These are phyloP conservation scores for Gallirallus australis DNA, from an alignment of 2,797 vertebrate genomes.

Conservation along the genomic window DNA sequence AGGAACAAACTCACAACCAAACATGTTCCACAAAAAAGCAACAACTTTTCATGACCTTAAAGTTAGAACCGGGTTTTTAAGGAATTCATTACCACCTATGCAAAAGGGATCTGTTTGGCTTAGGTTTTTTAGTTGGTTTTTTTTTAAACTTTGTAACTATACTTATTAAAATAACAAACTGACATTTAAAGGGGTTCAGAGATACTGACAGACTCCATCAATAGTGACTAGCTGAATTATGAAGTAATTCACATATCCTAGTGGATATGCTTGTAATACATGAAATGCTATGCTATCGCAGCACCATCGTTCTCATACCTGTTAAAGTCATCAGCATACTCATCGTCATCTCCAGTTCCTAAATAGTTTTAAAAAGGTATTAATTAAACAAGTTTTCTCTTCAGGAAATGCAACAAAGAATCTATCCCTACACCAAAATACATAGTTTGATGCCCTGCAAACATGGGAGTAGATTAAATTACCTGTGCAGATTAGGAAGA, in stretches of 20 bases:
- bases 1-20: background rate
- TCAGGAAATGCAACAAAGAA: background rate
- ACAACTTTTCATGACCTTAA: background rate
- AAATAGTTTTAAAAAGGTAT: conserved; percentile 13
- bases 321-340: conserved; percentile 95
- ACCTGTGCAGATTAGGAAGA: background rate
- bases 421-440: background rate
- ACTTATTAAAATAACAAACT: background rate
- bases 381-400: conserved; percentile 8
- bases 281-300: background rate
- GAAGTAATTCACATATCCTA: background rate
- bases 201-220: background rate
- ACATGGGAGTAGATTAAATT: background rate
- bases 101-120: background rate
- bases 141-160: background rate
- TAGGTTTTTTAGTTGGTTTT: too few species aligned
- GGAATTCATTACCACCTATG: background rate
- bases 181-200: background rate
- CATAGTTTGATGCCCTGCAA: background rate
- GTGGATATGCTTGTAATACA: background rate
- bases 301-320: conserved; percentile 80
- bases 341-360: conserved; percentile 86
- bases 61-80: background rate
- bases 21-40: background rate
- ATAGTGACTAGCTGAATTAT: background rate